Evolutionary conservation across 1,140 invertebrate genomes (phyloP).

Genomic region (Aethina tumida): DNA sequence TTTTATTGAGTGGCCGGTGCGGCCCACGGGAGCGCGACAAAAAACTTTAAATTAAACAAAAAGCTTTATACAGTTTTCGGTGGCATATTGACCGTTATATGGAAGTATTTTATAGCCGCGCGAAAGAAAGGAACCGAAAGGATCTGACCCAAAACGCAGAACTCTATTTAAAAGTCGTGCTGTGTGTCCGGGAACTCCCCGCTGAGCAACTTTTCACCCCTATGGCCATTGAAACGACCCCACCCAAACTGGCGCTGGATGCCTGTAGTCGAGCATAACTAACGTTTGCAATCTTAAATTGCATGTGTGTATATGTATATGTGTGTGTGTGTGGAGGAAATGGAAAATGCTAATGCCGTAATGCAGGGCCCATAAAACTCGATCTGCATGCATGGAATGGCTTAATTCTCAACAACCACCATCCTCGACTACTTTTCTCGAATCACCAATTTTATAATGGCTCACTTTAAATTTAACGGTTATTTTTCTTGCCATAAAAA

Average conservation of each 20-base stretch:
- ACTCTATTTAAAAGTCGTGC: slow-evolving; percentile 20
- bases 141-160: no score
- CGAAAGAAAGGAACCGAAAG: no score
- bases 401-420: slow-evolving; percentile 15
- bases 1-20: no score
- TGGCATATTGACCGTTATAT: no score
- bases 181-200: slow-evolving; percentile 17
- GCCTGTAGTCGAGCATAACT: slow-evolving; percentile 13
- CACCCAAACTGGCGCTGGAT: slow-evolving; percentile 7
- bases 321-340: slow-evolving; percentile 16
- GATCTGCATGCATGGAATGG: slow-evolving; percentile 18
- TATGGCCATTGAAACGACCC: slow-evolving; percentile 15
- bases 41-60: no score
- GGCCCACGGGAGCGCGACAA: no score
- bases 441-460: no score
- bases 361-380: slow-evolving; percentile 17
- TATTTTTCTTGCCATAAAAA: no score
- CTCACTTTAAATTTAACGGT: no score
- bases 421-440: no score
- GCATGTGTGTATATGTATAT: slow-evolving; percentile 17
- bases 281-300: slow-evolving; percentile 21
- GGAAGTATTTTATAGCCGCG: no score
- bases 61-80: no score
- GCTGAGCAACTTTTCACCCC: slow-evolving; percentile 20
- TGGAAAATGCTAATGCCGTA: slow-evolving; percentile 21